Conservation (phyloP, 2,113 vertebrate species). For the Hippocampus mohnikei region DNA sequence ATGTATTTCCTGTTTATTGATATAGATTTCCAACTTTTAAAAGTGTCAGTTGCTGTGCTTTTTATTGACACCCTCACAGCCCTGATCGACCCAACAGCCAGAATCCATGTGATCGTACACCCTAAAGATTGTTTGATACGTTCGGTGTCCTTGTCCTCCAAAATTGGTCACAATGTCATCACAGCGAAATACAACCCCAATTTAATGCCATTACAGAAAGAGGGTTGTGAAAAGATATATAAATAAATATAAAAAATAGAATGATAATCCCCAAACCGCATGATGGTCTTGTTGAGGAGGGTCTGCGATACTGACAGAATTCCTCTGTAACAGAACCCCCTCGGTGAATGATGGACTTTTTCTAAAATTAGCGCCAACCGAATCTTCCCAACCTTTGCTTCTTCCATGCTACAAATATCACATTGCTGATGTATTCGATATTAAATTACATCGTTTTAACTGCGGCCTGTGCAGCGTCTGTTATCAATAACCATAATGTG, state of each 20-base stretch:
- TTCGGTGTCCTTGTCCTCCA: constrained; percentile 62
- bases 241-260: background rate
- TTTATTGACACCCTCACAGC: background rate
- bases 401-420: constrained; percentile 75
- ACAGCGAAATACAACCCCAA: constrained; percentile 66
- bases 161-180: constrained; percentile 55
- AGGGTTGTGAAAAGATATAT: constrained; percentile 41
- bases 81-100: constrained; percentile 1
- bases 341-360: constrained; percentile 63
- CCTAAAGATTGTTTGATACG: constrained; percentile 28
- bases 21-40: background rate
- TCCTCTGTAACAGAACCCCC: constrained; percentile 77
- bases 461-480: constrained; percentile 59
- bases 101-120: constrained; percentile 17
- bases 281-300: constrained; percentile 68
- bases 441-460: constrained; percentile 78
- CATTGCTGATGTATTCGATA: constrained; percentile 76
- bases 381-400: constrained; percentile 74
- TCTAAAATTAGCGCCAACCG: constrained; percentile 73
- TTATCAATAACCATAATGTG: constrained; percentile 77
- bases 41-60: constrained; percentile 1
- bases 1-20: background rate
- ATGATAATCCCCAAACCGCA: constrained; percentile 60
- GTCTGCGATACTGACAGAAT: constrained; percentile 62
- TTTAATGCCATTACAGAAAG: constrained; percentile 50